A percentile compares a stretch with the other conserved stretches of the same genome.
phyloP scores from a whole-genome alignment of 1,140 invertebrate species.

The Achatina immaculata region DNA sequence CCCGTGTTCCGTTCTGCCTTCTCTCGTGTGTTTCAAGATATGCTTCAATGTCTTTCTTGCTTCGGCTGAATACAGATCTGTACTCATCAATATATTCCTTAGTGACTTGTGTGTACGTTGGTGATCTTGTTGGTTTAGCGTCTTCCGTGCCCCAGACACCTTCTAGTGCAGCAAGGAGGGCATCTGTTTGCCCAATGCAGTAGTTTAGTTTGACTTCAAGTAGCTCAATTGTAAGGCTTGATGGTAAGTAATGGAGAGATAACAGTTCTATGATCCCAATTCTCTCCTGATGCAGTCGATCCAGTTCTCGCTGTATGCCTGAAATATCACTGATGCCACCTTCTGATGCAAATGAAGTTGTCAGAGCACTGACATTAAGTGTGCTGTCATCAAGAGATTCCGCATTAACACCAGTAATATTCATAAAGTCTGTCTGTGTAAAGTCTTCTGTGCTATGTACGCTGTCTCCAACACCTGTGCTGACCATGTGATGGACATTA shows the following conservation, averaged over 20 bases:
- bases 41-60: conserved; percentile 51
- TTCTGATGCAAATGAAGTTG: neutral
- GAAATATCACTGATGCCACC: conserved; percentile 16
- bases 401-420: neutral
- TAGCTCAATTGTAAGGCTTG: conserved; percentile 64
- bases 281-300: conserved; percentile 60
- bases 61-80: conserved; percentile 49
- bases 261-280: conserved; percentile 64
- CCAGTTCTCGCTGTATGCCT: conserved; percentile 54
- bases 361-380: conserved; percentile 5
- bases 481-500: conserved; percentile 30
- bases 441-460: conserved; percentile 54
- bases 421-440: conserved; percentile 51
- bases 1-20: conserved; percentile 43
- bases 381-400: conserved; percentile 28
- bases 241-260: conserved; percentile 61
- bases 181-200: conserved; percentile 67
- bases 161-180: conserved; percentile 59
- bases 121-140: conserved; percentile 12
- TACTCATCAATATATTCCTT: conserved; percentile 53
- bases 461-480: conserved; percentile 48
- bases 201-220: conserved; percentile 67
- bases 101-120: conserved; percentile 43
- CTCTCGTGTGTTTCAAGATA: conserved; percentile 52
- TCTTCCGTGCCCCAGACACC: conserved; percentile 54